Evolutionary conservation across 2,113 vertebrate genomes (phyloP).

Genomic region (Cynopterus brachyotis): DNA sequence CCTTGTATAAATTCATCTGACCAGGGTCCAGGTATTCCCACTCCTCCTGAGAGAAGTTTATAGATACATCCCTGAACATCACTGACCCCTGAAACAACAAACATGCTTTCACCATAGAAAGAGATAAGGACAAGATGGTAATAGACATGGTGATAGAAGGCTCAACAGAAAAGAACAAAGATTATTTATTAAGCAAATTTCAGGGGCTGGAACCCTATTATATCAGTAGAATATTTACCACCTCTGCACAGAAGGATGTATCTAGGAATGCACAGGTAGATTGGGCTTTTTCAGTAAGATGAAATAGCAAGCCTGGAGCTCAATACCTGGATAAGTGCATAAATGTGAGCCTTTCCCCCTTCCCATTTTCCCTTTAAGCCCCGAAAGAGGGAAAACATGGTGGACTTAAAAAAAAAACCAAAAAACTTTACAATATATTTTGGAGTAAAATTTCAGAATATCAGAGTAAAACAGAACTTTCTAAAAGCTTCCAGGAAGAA

Average conservation of each 20-base stretch:
- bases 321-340: neutral
- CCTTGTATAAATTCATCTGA: conserved; percentile 60
- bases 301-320: neutral
- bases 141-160: neutral
- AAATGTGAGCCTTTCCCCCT: neutral
- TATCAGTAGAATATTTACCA: neutral
- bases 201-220: neutral
- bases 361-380: neutral
- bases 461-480: neutral
- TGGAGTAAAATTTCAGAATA: neutral
- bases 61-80: conserved; percentile 52
- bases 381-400: neutral
- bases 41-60: conserved; percentile 59
- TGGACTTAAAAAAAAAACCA: neutral
- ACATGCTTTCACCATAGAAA: neutral
- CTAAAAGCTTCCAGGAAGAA: neutral
- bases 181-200: neutral
- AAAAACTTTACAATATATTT: neutral
- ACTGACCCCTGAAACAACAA: conserved; percentile 46
- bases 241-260: neutral
- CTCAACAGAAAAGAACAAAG: neutral
- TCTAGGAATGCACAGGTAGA: neutral
- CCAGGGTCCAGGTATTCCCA: conserved; percentile 50
- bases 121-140: neutral
- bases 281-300: neutral